Percentiles rank a stretch among this genome's conserved stretches.
phyloP scores from a whole-genome alignment of 2,113 vertebrate genomes.

The Zapus hudsonius region DNA sequence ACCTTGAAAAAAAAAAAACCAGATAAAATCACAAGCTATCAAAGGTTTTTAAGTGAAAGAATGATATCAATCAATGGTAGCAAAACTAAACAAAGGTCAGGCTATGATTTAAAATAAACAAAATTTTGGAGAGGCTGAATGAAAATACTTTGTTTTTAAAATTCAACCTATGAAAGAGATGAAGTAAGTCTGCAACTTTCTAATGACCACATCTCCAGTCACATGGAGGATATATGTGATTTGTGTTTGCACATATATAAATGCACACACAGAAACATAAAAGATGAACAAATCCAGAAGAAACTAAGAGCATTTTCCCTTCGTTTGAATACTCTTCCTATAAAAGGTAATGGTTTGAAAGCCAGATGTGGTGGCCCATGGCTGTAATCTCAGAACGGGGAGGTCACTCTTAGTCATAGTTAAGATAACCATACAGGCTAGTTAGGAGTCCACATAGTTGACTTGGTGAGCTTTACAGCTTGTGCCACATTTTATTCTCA shows the following conservation, averaged over 20 bases:
- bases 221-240: neutral
- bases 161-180: constrained; percentile 3
- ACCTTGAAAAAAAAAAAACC: too few species aligned
- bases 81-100: neutral
- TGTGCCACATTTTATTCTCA: neutral
- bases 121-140: constrained; percentile 12
- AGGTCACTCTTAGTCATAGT: neutral
- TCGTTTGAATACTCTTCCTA: neutral
- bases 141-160: neutral
- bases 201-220: neutral
- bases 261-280: neutral
- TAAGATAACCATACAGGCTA: neutral
- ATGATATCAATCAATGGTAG: neutral
- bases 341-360: neutral
- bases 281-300: neutral
- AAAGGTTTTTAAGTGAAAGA: constrained; percentile 18
- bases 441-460: neutral
- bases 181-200: neutral
- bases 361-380: too few species aligned
- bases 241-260: neutral
- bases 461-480: neutral
- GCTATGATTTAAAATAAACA: neutral
- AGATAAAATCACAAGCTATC: too few species aligned
- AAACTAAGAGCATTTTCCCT: neutral
- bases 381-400: neutral